phyloP scores from a whole-genome alignment of 2,113 vertebrate species.

The Glaucomys volans region DNA sequence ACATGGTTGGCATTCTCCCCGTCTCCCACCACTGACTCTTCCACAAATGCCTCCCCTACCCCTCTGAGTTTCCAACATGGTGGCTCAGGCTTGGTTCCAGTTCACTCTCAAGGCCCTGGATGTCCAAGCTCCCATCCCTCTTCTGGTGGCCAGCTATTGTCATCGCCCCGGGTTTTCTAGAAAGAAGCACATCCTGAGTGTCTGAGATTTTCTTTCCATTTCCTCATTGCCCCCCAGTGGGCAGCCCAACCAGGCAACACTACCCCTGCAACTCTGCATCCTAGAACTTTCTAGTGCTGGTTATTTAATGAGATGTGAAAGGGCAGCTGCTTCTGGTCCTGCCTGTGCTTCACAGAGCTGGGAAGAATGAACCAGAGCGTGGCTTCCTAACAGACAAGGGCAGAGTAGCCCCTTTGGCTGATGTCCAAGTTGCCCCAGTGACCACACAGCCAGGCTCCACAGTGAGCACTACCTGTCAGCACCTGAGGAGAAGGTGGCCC shows the following conservation, averaged over 20 bases:
- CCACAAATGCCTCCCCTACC: accelerated
- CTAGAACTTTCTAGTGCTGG: neutral
- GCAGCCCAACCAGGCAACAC: neutral
- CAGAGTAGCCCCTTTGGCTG: neutral
- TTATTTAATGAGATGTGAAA: neutral
- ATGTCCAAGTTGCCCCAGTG: neutral
- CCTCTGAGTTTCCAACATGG: neutral
- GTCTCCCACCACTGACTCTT: neutral
- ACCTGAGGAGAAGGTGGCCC: neutral
- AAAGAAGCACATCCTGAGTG: accelerated
- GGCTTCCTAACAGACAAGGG: neutral
- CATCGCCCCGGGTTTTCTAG: neutral
- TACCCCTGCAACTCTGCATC: neutral
- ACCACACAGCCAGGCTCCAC: neutral
- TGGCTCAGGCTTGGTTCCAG: neutral
- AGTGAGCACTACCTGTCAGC: neutral
- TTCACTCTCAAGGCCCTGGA: neutral
- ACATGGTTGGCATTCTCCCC: neutral
- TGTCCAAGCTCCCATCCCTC: accelerated
- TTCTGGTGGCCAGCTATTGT: accelerated
- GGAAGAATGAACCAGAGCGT: neutral
- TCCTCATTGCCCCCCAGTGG: neutral
- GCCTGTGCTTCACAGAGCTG: neutral
- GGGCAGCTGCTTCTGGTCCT: neutral
- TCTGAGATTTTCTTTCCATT: neutral